A percentile compares a stretch with the other conserved stretches of the same genome.
Evolutionary conservation across 2,888 invertebrate genomes (phyloP).

Genomic region (Panzeria rudis): DNA sequence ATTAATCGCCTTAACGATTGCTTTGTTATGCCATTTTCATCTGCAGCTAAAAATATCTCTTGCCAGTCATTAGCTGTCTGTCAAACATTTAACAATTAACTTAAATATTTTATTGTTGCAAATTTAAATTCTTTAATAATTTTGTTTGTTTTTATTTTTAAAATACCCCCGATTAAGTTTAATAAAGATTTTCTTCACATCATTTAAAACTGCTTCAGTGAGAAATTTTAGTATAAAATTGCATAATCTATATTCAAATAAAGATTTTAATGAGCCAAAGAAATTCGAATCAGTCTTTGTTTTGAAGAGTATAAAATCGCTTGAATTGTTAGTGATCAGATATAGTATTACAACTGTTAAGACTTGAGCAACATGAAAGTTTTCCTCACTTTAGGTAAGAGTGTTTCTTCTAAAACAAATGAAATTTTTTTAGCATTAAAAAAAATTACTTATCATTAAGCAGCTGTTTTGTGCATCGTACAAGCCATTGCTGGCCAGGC

Average conservation of each 20-base stretch:
- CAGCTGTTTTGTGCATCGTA: slow-evolving; percentile 9
- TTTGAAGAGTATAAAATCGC: slow-evolving; percentile 34
- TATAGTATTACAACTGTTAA: slow-evolving; percentile 20
- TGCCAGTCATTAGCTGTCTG: background rate
- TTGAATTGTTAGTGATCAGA: background rate
- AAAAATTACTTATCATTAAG: background rate
- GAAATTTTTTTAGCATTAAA: background rate
- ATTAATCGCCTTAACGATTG: too few species aligned
- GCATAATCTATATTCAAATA: slow-evolving; percentile 24
- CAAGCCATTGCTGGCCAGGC: slow-evolving; percentile 1
- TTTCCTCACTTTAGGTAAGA: slow-evolving; percentile 41
- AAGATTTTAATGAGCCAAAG: background rate
- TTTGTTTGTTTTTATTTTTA: background rate
- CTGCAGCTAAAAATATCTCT: background rate
- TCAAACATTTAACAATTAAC: background rate
- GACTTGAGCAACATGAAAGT: slow-evolving; percentile 40
- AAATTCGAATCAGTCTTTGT: background rate
- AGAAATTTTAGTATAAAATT: slow-evolving; percentile 24
- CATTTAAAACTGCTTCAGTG: background rate
- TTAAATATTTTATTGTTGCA: background rate
- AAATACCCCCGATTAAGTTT: background rate
- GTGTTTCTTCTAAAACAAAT: background rate
- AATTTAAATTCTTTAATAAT: background rate
- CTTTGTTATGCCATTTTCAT: too few species aligned
- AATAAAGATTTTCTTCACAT: background rate